Base-by-base conservation (phyloP, 2,888 invertebrate genomes). In the Caenorhabditis sp. region DNA sequence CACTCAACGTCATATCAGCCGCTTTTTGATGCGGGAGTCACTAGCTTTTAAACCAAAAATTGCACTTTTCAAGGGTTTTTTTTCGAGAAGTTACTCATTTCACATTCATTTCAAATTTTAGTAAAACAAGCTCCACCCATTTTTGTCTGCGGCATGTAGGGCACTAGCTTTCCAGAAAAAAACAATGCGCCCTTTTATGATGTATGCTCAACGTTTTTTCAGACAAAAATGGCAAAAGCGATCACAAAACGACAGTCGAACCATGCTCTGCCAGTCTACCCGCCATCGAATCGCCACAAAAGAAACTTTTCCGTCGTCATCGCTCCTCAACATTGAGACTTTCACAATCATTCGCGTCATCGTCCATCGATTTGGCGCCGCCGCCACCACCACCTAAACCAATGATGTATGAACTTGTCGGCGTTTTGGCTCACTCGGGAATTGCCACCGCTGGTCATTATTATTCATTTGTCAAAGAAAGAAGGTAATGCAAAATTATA, bases 391-490 rank as follows among this genome's bases (percentile, higher is more conserved):
- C 50, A 26, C 68, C 57, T 24, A 66, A 74, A 21, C 66, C 74
- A 1, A 17, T 66, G 36, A 66, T 74, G 4, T 90, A 90, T 81
- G 90, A 90, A 77, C 86, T 90, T 60, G 90, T 90, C 21, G 90
- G 90, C 5, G 88, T 90, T 57, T 88, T 90, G 23, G 90, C 91
- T 2, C 90, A 90, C 83, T 90, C 89, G 81, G 90, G 90, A 1
- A 90, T 90, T 81, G 90, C 90, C 21, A 90, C 89, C 82, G 90
- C 90, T 63, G 90, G 90, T 3, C 90, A 90, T 81, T 90, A 90
- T 83, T 90, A 90, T 76, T 89, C 90, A 21, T 90, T 89, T 81
- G 90, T 90, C 61, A 88, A 88, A 74, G 89, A 89, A 58, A 83
- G 88, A 19, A 66, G 31, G 31, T 31, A 10, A 31, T 31, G 31